A percentile compares a stretch with the other conserved stretches of the same genome.
Conservation (phyloP, 1,140 invertebrate genomes). For the Pteromalus puparum region DNA sequence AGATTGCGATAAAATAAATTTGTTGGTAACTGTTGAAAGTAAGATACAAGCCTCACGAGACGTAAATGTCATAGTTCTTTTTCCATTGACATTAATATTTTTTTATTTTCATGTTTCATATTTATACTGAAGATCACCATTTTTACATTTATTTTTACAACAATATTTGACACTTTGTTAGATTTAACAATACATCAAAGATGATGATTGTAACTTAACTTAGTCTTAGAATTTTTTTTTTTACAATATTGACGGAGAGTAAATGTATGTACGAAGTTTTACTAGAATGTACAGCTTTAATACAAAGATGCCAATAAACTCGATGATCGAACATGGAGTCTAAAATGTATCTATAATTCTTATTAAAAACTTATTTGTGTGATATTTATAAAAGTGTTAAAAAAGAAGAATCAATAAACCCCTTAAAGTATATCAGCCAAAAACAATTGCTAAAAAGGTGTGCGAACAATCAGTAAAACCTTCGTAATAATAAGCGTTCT, state of each 20-base stretch:
- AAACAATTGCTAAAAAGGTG: not conserved
- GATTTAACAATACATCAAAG: constrained; percentile 46
- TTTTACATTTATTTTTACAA: constrained; percentile 53
- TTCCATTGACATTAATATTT: constrained; percentile 29
- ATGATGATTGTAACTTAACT: constrained; percentile 18
- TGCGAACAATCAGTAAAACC: constrained; percentile 18
- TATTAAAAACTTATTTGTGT: not conserved
- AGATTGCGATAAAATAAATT: not conserved
- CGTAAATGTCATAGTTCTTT: too few species aligned
- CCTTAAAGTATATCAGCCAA: constrained; percentile 1
- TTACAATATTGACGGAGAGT: constrained; percentile 29
- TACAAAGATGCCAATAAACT: constrained; percentile 36
- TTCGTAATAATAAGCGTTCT: not conserved
- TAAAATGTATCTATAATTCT: constrained; percentile 8
- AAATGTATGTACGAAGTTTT: constrained; percentile 31
- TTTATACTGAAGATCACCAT: constrained; percentile 34
- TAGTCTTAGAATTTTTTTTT: constrained; percentile 28
- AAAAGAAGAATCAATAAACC: constrained; percentile 9
- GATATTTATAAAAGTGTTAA: not conserved
- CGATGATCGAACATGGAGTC: constrained; percentile 34
- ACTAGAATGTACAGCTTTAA: constrained; percentile 41
- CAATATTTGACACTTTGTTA: constrained; percentile 48
- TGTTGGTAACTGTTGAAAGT: too few species aligned
- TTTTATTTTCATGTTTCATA: constrained; percentile 37
- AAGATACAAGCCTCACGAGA: too few species aligned